Evolutionary conservation across 2,113 vertebrate genomes (phyloP).

Genomic region (Scartelaos histophorus): DNA sequence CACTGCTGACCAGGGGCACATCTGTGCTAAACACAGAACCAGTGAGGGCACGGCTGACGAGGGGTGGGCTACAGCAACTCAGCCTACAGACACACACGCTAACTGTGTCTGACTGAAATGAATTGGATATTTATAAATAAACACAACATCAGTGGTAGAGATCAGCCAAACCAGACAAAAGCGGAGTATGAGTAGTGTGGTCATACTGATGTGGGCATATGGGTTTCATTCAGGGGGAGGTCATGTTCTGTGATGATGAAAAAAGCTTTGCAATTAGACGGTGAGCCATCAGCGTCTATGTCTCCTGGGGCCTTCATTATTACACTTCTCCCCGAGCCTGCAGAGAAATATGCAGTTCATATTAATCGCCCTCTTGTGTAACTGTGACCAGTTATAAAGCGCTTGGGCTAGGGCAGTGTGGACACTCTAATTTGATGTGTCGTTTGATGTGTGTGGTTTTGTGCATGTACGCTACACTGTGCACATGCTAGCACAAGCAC

Average conservation of each 20-base stretch:
- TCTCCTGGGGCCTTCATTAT: constrained; percentile 71
- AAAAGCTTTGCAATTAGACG: constrained; percentile 79
- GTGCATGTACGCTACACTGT: constrained; percentile 2
- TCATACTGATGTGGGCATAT: constrained; percentile 32
- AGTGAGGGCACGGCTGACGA: constrained; percentile 38
- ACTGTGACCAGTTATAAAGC: constrained; percentile 64
- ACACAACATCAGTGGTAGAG: constrained; percentile 20
- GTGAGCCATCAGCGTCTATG: constrained; percentile 71
- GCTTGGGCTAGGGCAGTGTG: constrained; percentile 48
- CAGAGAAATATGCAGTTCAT: constrained; percentile 59
- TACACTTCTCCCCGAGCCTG: constrained; percentile 63
- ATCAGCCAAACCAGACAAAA: constrained; percentile 41
- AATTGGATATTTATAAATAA: constrained; percentile 11
- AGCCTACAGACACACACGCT: constrained; percentile 18
- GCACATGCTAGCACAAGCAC: constrained; percentile 1
- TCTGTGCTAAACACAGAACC: constrained; percentile 55
- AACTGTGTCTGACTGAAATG: constrained; percentile 8
- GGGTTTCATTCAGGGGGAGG: constrained; percentile 67
- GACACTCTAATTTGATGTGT: constrained; percentile 59
- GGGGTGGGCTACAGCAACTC: constrained; percentile 13
- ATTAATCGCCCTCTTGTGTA: constrained; percentile 72
- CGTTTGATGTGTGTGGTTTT: constrained; percentile 39
- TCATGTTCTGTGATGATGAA: constrained; percentile 67
- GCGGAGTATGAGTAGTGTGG: constrained; percentile 37
- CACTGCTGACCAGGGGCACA: constrained; percentile 63